phyloP scores from a whole-genome alignment of 2,888 invertebrate species.

The Galerucella pusilla region DNA sequence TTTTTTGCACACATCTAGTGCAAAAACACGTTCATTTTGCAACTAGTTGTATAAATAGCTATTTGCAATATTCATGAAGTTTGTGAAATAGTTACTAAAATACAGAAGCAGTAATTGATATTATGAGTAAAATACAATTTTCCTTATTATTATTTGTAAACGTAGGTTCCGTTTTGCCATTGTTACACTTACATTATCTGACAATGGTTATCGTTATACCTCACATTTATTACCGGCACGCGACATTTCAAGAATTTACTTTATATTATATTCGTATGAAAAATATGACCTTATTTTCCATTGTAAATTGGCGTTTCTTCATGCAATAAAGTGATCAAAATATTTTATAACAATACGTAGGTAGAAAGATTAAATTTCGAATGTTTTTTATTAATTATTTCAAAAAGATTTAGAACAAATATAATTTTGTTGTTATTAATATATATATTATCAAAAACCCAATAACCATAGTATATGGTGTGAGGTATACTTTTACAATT shows the following conservation, averaged over 20 bases:
- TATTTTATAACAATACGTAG: background rate
- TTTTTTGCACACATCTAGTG: no score
- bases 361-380: background rate
- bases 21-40: no score
- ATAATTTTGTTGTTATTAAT: no score
- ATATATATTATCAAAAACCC: no score
- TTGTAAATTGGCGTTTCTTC: background rate
- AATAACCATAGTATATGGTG: no score
- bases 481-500: no score
- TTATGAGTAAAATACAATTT: background rate
- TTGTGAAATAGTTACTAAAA: no score
- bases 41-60: no score
- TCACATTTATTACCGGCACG: background rate
- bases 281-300: background rate
- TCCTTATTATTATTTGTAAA: background rate
- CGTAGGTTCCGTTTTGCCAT: background rate
- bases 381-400: background rate
- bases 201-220: background rate
- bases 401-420: no score
- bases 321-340: background rate
- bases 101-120: background rate
- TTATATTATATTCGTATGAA: background rate
- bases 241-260: background rate
- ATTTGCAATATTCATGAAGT: no score
- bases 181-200: conserved; percentile 2